phyloP scores from a whole-genome alignment of 2,113 vertebrate genomes.

The Myodes glareolus region DNA sequence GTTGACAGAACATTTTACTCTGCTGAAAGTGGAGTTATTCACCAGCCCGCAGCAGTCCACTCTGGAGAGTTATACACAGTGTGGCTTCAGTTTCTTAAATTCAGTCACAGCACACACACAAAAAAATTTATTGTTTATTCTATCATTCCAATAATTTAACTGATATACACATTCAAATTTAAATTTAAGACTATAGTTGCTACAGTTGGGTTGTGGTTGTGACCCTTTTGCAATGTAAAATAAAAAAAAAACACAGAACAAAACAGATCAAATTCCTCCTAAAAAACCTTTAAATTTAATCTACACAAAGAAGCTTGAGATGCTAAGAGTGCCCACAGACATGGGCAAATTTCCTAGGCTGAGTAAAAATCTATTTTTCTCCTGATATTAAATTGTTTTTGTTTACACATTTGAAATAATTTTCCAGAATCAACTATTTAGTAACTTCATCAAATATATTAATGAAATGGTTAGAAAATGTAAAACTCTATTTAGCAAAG shows the following conservation, averaged over 20 bases:
- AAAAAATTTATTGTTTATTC: background rate
- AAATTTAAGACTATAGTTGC: background rate
- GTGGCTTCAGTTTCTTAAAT: background rate
- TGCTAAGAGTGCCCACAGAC: background rate
- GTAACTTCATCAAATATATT: constrained; percentile 1
- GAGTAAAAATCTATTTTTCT: background rate
- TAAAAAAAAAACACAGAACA: no score
- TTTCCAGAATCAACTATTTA: background rate
- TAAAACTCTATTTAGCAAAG: constrained; percentile 23
- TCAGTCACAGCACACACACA: no score
- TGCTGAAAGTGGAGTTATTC: background rate
- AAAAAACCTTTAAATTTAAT: background rate
- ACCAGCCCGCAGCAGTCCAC: no score
- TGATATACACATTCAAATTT: background rate
- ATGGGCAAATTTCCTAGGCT: background rate
- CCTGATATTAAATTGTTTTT: background rate
- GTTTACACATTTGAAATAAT: constrained; percentile 13
- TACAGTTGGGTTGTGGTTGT: background rate
- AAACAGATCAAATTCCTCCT: background rate
- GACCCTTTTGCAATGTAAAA: background rate
- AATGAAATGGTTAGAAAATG: background rate
- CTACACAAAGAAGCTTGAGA: background rate
- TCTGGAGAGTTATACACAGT: background rate
- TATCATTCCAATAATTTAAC: background rate
- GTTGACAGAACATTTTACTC: background rate